Evolutionary conservation across 2,797 vertebrate genomes (phyloP), one percentile per base, ranked within the genome.

Genomic region (Notolepis coatsorum): DNA sequence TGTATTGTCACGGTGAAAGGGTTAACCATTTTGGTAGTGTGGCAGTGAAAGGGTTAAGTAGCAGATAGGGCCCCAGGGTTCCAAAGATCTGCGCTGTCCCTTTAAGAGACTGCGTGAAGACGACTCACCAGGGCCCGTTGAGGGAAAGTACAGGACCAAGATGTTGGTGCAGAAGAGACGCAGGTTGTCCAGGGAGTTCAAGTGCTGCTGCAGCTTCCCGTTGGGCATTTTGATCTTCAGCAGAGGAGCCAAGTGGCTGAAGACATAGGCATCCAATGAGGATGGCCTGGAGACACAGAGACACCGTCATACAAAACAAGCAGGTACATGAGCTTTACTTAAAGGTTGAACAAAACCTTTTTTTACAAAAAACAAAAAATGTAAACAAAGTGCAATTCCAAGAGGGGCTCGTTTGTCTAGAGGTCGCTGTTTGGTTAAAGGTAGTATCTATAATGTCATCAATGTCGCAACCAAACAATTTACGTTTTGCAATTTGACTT

Each of bases 201-300:
- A 77, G 73, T 95, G 94, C 59, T 92, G 90, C 79, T 94, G 95
- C 46, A 96, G 84, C 30, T 89, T 94, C 37, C 84, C 91, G 2
- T 80, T 95, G 75, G 95, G 95, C 58, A 96, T 85, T 51, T 89
- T 93, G 0, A 91, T 88, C 39, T 94, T 93, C 25, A 94, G 77
- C 10, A 96, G 85, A 1, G 91, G 91, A 1, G 89, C 95, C 81
- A 95, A 42, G 72, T 93, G 85, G 64, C 94, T 93, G 45, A 96
- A 96, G 47, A 95, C 88, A 0, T 92, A 82, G 12, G 94, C 95
- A 0, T 95, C 95, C 0, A 96, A 80, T 35, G 94, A 95, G 23
- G 94, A 93, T 0, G 94, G 95, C 59, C 95, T 95, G 72, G 28
- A 42, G 55, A n/a, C n/a, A n/a, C n/a, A n/a, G 27, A 15, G 33